Conservation (phyloP, 2,113 vertebrate genomes). For the Alces alces region DNA sequence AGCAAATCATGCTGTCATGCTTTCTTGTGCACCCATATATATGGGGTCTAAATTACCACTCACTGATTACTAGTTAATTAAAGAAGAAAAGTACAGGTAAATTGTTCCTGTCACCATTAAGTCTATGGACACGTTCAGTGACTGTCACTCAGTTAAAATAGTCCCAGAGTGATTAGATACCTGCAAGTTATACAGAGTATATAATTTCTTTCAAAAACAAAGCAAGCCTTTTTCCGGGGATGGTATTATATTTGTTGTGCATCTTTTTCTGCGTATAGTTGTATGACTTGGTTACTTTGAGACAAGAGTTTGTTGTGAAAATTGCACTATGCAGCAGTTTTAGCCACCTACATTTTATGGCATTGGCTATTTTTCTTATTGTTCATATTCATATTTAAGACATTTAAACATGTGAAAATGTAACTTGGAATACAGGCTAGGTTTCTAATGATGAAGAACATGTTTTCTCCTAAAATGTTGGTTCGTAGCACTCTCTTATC, state of each 20-base stretch:
- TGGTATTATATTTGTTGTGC: background rate
- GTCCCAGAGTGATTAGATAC: background rate
- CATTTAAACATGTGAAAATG: background rate
- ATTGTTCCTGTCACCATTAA: constrained; percentile 12
- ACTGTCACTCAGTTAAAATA: constrained; percentile 34
- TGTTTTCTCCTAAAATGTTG: background rate
- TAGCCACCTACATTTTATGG: background rate
- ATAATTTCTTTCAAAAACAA: constrained; percentile 26
- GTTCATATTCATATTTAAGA: background rate
- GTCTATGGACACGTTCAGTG: background rate
- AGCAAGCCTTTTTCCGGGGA: background rate
- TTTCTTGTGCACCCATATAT: background rate
- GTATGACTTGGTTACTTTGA: constrained; percentile 23
- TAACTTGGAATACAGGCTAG: background rate
- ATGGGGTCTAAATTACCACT: constrained; percentile 9
- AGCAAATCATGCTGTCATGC: constrained; percentile 16
- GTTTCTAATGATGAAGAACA: background rate
- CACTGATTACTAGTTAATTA: constrained; percentile 59
- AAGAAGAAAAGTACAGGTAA: constrained; percentile 49
- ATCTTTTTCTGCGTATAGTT: background rate
- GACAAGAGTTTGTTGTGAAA: constrained; percentile 22
- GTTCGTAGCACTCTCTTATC: background rate
- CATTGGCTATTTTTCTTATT: constrained; percentile 2
- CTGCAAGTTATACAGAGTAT: background rate
- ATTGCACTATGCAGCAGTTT: background rate